Evolutionary conservation across 2,888 invertebrate species (phyloP), one percentile per base, ranked within the genome.

Genomic region (Epistrophella euchroma): DNA sequence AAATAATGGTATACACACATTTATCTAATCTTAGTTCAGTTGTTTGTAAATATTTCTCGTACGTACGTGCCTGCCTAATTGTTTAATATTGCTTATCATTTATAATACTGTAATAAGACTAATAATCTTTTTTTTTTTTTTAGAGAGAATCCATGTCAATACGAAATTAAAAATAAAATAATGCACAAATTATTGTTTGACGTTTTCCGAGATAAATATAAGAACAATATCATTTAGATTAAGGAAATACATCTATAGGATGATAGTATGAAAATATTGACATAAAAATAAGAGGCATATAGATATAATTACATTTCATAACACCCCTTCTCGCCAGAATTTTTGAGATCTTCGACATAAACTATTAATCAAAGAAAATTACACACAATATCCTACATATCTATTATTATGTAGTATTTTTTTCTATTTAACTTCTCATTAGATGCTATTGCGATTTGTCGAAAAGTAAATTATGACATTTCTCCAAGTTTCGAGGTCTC

Each of bases 141-240:
- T 19, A 3, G 5, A 40, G 25, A 10, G 15, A 45, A 19, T 66
- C 40, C 32, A 32, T 15, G 28, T 17, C 10, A 32, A 40, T 28
- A 19, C 37, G 28, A 17, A 5, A 66, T 68, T 22, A 11, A 7
- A 25, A 25, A 17, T 2, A 5, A 52, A 25, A 52, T n/a, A 68
- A 52, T 37, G 52, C 68, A 68, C 68, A 52, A 52, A 68, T 68
- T 52, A 37, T 13, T 52, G 11, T 52, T 52, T 68, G 68, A 52
- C 68, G n/a, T 52, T 47, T 62, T 62, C 15, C 22, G 19, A 66
- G 47, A 47, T 66, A 47, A 66, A 66, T 47, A 19, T 47, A 9
- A 45, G 9, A 17, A 45, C 2, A 45, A 45, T 17, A 43, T 11
- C 15, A 17, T 45, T 3, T 45, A 17, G 17, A 43, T 45, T 10